Base-by-base conservation (phyloP, 2,797 vertebrate genomes). In the Sebastes dallii region DNA sequence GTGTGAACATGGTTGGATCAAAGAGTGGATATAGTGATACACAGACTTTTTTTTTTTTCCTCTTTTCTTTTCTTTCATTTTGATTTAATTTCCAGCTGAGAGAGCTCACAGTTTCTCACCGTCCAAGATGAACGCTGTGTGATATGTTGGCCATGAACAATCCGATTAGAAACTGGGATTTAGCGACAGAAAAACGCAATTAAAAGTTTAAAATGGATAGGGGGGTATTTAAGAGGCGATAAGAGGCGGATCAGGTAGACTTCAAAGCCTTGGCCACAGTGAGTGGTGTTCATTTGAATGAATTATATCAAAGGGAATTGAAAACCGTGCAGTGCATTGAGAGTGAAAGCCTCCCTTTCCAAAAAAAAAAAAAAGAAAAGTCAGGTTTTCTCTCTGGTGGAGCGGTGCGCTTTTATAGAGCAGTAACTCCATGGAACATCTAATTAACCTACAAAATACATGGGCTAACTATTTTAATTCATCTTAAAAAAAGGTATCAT, bases 151-250 rank as follows among this genome's bases (percentile, higher is more conserved):
- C 86, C 91, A 85, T 42, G 82, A 75, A 89, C 87, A 93, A 93
- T 93, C 91, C 81, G 92, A 94, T 94, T 92, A 94, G 81, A 73
- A 84, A 84, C 27, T 86, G 91, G 92, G 92, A 85, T 91, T 93
- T 90, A 79, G 86, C 50, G 75, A 75, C 86, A 87, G 91, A 93
- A 46, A 92, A 92, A 94, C 86, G 89, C 89, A 94, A 94, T 95
- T 92, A 93, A 94, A 96, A 94, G 90, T 93, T 93, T 84, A 70
- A 91, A 92, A 88, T 68, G 88, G 86, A 86, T 82, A 36, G 77
- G 87, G 86, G 77, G 87, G 86, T 78, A 64, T 90, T 94, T 88
- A 87, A 78, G 78, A 84, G 87, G 83, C 87, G 85, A 87, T 89
- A 81, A 91, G 88, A 90, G 69, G 85, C 80, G 84, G 91, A 90